Evolutionary conservation across 2,113 vertebrate genomes (phyloP).

Genomic region (Oreochromis spilurus): DNA sequence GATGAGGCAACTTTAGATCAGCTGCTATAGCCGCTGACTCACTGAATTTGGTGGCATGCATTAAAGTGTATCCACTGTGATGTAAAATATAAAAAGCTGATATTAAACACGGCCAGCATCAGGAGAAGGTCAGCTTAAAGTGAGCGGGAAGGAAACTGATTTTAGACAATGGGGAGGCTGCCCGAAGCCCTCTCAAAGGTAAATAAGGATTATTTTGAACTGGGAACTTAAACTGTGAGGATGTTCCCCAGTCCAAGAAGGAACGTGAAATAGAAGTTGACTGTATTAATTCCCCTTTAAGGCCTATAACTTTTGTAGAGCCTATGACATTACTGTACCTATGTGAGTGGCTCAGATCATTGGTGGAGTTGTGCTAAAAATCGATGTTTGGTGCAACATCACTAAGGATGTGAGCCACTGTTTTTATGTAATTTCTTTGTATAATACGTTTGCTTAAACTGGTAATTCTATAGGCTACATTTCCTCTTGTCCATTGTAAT

Average conservation of each 20-base stretch:
- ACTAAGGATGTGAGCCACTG: neutral
- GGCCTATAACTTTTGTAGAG: neutral
- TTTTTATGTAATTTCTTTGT: neutral
- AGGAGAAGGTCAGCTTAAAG: neutral
- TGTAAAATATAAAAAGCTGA: neutral
- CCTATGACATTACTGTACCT: neutral
- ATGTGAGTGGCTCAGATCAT: neutral
- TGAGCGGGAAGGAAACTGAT: neutral
- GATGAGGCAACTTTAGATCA: conserved; percentile 2
- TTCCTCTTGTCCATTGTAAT: neutral
- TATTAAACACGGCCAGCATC: neutral
- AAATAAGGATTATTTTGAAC: neutral
- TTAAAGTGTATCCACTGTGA: neutral
- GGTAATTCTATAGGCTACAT: neutral
- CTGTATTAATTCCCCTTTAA: neutral
- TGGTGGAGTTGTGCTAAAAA: neutral
- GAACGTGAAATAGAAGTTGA: neutral
- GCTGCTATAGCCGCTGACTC: neutral
- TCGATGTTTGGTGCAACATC: neutral
- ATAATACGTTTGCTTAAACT: neutral
- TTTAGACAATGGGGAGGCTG: neutral
- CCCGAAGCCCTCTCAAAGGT: neutral
- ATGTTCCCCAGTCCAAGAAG: neutral
- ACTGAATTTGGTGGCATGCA: neutral
- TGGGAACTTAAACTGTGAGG: neutral